These are phyloP conservation scores for Enteromius argenteus DNA, from an alignment of 2,797 vertebrate genomes.

Conservation along the genomic window DNA sequence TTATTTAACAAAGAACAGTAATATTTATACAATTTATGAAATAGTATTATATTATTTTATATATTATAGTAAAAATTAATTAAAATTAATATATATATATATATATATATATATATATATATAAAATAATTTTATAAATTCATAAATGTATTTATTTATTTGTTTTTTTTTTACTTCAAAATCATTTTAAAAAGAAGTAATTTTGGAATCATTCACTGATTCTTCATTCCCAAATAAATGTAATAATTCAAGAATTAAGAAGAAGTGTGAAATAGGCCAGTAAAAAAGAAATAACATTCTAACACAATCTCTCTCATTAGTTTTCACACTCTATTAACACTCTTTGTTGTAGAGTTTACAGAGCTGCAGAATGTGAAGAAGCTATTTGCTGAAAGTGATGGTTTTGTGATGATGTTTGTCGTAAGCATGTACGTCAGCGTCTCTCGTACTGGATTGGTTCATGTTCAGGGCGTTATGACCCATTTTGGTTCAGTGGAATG, in stretches of 20 bases:
- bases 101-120: not conserved
- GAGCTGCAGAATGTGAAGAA: not conserved
- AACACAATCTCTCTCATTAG: not conserved
- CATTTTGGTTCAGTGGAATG: constrained; percentile 18
- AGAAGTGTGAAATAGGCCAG: not conserved
- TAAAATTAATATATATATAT: no score
- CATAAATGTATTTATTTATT: not conserved
- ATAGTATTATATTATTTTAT: no score
- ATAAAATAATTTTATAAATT: not conserved
- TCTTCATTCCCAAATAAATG: no score
- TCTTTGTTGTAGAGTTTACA: not conserved
- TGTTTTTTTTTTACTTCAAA: not conserved
- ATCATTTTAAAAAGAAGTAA: no score
- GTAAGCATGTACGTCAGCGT: not conserved
- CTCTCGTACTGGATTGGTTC: not conserved
- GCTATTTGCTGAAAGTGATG: not conserved
- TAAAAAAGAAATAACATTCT: not conserved
- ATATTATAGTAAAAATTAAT: no score
- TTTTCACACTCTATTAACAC: not conserved
- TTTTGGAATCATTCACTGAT: not conserved
- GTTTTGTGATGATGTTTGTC: not conserved
- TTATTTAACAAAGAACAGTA: not conserved
- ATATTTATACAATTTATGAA: not conserved
- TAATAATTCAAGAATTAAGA: not conserved
- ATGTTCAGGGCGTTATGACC: constrained; percentile 15